These are phyloP conservation scores for Epistrophe grossulariae DNA, from an alignment of 2,888 invertebrate genomes.

Conservation along the genomic window DNA sequence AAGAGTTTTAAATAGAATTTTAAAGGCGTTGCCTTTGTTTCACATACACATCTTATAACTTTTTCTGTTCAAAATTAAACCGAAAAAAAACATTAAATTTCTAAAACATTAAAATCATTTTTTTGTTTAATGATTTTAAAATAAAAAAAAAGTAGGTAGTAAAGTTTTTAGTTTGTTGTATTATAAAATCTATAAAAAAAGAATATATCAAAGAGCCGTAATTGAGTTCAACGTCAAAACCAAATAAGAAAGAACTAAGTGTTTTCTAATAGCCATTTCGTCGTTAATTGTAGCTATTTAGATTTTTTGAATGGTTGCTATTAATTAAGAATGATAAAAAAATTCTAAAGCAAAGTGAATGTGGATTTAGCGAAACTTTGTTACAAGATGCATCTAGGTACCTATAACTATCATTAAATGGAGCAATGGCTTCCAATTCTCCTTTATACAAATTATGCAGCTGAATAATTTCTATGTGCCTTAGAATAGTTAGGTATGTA, in stretches of 20 bases:
- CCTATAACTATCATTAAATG: background rate
- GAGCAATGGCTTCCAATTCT: background rate
- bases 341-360: background rate
- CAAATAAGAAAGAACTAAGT: background rate
- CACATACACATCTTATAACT: background rate
- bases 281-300: background rate
- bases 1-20: slow-evolving; percentile 17
- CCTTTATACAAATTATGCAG: background rate
- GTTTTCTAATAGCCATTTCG: background rate
- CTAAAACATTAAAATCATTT: background rate
- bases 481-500: background rate
- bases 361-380: background rate
- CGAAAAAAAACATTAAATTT: background rate
- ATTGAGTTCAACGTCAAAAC: background rate
- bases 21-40: slow-evolving; percentile 19
- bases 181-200: background rate
- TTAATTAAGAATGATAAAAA: background rate
- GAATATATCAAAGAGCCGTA: background rate
- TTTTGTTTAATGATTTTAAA: background rate
- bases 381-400: background rate
- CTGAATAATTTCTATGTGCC: slow-evolving; percentile 11
- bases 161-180: background rate
- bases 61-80: background rate
- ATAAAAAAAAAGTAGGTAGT: background rate
- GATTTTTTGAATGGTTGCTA: background rate